Base-by-base conservation (phyloP, 1,140 invertebrate species). In the Eueides isabella region DNA sequence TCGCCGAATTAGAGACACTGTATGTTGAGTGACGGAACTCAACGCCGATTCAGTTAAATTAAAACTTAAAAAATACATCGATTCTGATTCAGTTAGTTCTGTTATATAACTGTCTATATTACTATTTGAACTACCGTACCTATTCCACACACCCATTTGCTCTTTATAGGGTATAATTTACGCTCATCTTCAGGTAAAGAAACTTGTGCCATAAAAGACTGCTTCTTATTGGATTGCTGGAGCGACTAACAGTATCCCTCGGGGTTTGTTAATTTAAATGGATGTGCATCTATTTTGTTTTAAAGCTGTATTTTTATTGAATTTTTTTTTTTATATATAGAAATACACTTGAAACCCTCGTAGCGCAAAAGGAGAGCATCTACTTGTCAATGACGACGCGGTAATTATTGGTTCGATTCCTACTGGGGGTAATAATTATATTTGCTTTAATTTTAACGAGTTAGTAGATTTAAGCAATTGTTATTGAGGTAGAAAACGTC, bases 131-230 rank as follows among this genome's bases (percentile, higher is more conserved):
- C 48, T 55, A 26, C 48, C 48, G 26, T 55, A 26, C 16, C 26
- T 33, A 63, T 63, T 63, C 6, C 23, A 66, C 48, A 55, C 48
- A 55, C 9, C 48, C 48, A 55, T 55, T 55, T 55, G 48, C 19
- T 55, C 23, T 61, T 69, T 61, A 69, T 61, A 69, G 9, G 28
- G 19, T 23, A 61, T 69, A 69, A 69, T 69, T 69, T 30, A 33
- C 30, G 48, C 30, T 69, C 48, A 14, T 61, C 67, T 38, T 31
- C 67, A 69, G 67, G 48, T 69, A 69, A 31, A 61, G 48, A 67
- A 67, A 55, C 66, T 67, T 55, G 66, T 11, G 66, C 41, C 29
- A 67, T 67, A 48, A 67, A 55, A 30, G 66, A 69, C 48, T 33
- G 48, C 55, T 69, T 23, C 67, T 69, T 48, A 69, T 61, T 61